These are phyloP conservation scores for Gymnothorax javanicus DNA, from an alignment of 2,797 vertebrate genomes.

Conservation along the genomic window DNA sequence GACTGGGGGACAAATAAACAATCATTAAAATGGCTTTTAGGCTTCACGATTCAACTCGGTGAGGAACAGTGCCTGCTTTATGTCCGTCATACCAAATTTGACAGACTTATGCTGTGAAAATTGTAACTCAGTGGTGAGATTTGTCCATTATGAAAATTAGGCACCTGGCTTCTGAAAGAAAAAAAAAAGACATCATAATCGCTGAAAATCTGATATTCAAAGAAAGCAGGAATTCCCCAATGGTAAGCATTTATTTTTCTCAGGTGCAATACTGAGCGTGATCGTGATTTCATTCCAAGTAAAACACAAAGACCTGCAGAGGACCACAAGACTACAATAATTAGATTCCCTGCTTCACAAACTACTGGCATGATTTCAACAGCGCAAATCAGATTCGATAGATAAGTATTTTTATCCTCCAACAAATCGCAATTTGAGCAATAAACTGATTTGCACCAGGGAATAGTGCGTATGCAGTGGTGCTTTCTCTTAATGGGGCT, in stretches of 20 bases:
- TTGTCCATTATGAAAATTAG: neutral
- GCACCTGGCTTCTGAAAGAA: neutral
- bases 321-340: neutral
- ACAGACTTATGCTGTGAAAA: neutral
- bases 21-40: neutral
- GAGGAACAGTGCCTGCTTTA: neutral
- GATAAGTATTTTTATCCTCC: neutral
- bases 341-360: neutral
- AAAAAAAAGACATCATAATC: neutral
- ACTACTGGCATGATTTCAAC: neutral
- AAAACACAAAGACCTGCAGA: neutral
- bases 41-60: neutral
- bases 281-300: slow-evolving; percentile 12
- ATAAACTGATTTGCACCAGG: neutral
- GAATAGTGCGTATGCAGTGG: neutral
- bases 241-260: slow-evolving; percentile 12
- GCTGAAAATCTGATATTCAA: neutral
- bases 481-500: neutral
- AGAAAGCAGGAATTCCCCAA: neutral
- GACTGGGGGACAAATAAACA: slow-evolving; percentile 5
- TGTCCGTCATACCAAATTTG: neutral
- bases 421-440: neutral
- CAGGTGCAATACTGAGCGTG: slow-evolving; percentile 1
- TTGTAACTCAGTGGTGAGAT: neutral
- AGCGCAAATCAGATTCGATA: neutral